Evolutionary conservation across 2,888 invertebrate species (phyloP), one percentile per base, ranked within the genome.

Genomic region (Sphaerophoria rueppellii): DNA sequence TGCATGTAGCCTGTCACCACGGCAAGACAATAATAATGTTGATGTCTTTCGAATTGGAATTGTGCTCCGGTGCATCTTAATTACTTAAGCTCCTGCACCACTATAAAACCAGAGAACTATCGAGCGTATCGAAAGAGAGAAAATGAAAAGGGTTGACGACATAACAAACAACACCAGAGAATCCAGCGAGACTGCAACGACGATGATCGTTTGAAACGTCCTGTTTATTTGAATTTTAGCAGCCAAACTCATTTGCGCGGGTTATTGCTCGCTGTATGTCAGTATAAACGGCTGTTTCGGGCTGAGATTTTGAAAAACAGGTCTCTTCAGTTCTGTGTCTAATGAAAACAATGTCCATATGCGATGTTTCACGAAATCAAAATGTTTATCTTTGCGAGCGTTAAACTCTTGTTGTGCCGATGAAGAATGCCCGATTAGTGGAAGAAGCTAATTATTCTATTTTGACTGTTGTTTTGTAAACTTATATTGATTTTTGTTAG

Each of bases 61-160:
- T 74, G 82, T 86, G 86, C 86, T 86, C 77, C 77, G 86, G 82
- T 86, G 86, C 81, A 86, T 86, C 86, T 86, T 86, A 86, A 86
- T 86, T 82, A 82, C 78, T 78, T n/a, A n/a, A n/a, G 71, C 40
- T 70, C 55, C 69, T 63, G 67, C 24, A 37, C 50, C 5, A 6
- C 48, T 35, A 40, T n/a, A n/a, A n/a, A n/a, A n/a, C n/a, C n/a
- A n/a, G n/a, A n/a, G n/a, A n/a, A n/a, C n/a, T n/a, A n/a, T n/a
- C n/a, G n/a, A n/a, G 58, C 60, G 14, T 7, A 54, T 35, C 48
- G 58, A 63, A 40, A 35, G 35, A 61, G 46, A 78, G 73, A 55
- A 57, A 65, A 57, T 24, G 35, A 48, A 78, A 73, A 52, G 58
- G 9, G 34, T 40, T 50, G 9, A 37, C 32, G 54, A 43, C 54